These are phyloP conservation scores for Blastobasis lacticolella DNA, from an alignment of 2,888 invertebrate species.

Conservation along the genomic window DNA sequence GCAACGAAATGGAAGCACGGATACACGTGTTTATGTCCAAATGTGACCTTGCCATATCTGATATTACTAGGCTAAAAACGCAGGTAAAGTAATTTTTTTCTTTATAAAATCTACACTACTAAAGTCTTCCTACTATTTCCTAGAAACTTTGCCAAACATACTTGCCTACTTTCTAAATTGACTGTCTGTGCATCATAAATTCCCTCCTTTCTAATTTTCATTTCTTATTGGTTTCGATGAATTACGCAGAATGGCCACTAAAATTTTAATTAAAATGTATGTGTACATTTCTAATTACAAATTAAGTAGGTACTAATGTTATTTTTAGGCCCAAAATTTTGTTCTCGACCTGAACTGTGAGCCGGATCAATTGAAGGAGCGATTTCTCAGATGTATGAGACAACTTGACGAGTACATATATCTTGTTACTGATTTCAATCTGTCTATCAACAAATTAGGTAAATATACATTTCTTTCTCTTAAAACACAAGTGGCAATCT, in stretches of 20 bases:
- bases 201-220: background rate
- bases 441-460: conserved; percentile 48
- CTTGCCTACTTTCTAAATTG: background rate
- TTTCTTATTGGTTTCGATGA: too few relatives aligned
- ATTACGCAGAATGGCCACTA: too few relatives aligned
- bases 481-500: background rate
- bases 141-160: background rate
- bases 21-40: conserved; percentile 43
- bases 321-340: conserved; percentile 43
- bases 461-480: conserved; percentile 10
- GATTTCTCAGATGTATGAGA: conserved; percentile 50
- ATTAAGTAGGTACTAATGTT: background rate
- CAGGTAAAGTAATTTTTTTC: conserved; percentile 32
- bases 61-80: conserved; percentile 47
- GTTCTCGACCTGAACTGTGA: conserved; percentile 53
- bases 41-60: conserved; percentile 48
- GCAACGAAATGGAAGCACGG: conserved; percentile 54
- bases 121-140: too few relatives aligned
- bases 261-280: background rate
- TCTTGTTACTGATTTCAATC: conserved; percentile 56
- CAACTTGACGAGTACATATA: conserved; percentile 59
- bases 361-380: conserved; percentile 48
- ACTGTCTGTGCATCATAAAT: background rate
- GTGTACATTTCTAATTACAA: background rate
- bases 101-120: too few relatives aligned